Evolutionary conservation across 1,140 invertebrate species (phyloP).

Genomic region (Sycophila sp.): DNA sequence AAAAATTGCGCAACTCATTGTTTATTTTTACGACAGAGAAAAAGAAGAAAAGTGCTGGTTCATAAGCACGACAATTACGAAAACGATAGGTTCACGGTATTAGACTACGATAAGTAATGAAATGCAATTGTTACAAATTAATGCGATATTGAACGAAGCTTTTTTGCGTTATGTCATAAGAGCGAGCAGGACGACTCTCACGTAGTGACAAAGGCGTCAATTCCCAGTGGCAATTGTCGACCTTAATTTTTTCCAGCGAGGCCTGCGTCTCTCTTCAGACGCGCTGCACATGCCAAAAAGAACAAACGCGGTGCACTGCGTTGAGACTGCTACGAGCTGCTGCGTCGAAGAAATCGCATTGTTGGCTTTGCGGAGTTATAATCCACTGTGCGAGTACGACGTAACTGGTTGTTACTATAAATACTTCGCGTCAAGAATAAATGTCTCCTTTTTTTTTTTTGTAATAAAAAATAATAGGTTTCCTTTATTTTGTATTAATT

Average conservation of each 20-base stretch:
- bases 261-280: background rate
- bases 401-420: too few relatives aligned
- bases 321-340: too few relatives aligned
- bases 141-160: background rate
- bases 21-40: background rate
- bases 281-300: background rate
- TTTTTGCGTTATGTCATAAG: background rate
- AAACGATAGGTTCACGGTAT: too few relatives aligned
- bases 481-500: too few relatives aligned
- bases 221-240: conserved; percentile 1
- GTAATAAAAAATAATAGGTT: too few relatives aligned
- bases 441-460: too few relatives aligned
- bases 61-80: background rate
- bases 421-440: too few relatives aligned
- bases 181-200: background rate
- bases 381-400: too few relatives aligned
- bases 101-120: background rate
- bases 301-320: background rate
- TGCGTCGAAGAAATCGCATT: too few relatives aligned
- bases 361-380: too few relatives aligned
- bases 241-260: conserved; percentile 10
- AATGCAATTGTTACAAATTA: background rate
- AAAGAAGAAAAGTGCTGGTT: too few relatives aligned
- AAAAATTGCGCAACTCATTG: background rate
- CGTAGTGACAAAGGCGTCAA: conserved; percentile 6